Evolutionary conservation across 2,888 invertebrate species (phyloP), one percentile per base, ranked within the genome.

Genomic region (Clitarchus hookeri): DNA sequence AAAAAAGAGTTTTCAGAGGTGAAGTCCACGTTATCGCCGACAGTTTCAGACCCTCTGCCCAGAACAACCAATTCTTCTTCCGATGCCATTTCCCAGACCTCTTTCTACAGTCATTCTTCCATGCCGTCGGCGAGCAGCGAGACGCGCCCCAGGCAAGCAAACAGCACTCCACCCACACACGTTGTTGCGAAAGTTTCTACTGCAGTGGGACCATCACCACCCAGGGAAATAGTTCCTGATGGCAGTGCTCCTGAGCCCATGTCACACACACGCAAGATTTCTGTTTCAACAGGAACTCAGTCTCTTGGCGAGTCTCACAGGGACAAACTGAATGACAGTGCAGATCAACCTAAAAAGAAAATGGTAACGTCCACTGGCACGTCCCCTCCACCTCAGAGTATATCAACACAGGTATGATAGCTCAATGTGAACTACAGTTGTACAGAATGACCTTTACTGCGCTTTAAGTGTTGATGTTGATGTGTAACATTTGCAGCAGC

Each of bases 351-450:
- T 36, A 85, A 80, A 85, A 88, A 86, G 87, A 86, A 87, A 78
- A 88, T 86, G 86, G 90, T 91, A 53, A 92, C 92, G 82, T 96
- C 96, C 87, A 96, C 95, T 84, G 96, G 96, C 87, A 97, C 97
- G 54, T 97, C 97, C 54, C 97, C 97, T 82, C 96, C 97, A 54
- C 97, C 97, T 4, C 97, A 97, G 91, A 96, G 93, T 90, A 97
- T 96, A 90, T 96, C 97, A 44, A 97, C 97, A 44, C 97, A 97
- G 94, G 96, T 96, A 91, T 89, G 90, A 79, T n/a, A 79, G 27
- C 79, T n/a, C 23, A 27, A 11, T 79, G 79, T 79, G 16, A 36
- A 36, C 36, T 4, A 36, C 36, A 79, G 53, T 19, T 53, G 8
- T 25, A 25, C 79, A 79, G 25, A 79, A 79, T 25, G 25, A 27